Evolutionary conservation across 2,888 invertebrate species (phyloP).

Genomic region (Pammene aurita): DNA sequence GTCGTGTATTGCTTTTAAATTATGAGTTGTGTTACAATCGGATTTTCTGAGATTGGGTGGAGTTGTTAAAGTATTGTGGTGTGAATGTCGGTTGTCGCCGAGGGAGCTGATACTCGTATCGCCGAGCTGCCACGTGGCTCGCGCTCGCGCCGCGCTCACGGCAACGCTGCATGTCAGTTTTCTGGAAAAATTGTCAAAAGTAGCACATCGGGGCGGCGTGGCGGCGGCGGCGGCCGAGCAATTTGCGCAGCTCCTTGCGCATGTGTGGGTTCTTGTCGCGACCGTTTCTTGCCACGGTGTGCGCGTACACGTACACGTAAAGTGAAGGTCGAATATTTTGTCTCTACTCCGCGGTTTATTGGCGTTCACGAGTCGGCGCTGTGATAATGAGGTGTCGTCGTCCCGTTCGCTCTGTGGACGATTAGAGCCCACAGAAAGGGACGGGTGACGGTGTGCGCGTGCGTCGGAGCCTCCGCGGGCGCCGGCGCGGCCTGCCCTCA

Average conservation of each 20-base stretch:
- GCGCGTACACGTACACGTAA: constrained; percentile 74
- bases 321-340: constrained; percentile 83
- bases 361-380: constrained; percentile 81
- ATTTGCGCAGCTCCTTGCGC: constrained; percentile 65
- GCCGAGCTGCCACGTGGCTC: constrained; percentile 54
- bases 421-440: constrained; percentile 60
- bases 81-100: constrained; percentile 7
- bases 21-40: background rate
- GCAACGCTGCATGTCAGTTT: constrained; percentile 77
- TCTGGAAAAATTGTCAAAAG: constrained; percentile 83
- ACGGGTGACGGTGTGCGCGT: constrained; percentile 73
- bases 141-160: constrained; percentile 64
- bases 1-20: background rate
- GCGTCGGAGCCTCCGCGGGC: constrained; percentile 79
- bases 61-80: background rate
- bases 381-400: constrained; percentile 75
- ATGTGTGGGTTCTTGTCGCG: constrained; percentile 67
- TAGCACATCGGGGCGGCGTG: constrained; percentile 69
- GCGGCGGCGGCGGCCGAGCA: constrained; percentile 63
- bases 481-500: constrained; percentile 80
- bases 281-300: constrained; percentile 58
- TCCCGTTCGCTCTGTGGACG: constrained; percentile 68
- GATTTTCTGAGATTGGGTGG: background rate
- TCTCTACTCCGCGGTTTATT: constrained; percentile 83
- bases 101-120: constrained; percentile 35